These are phyloP conservation scores for Phainopepla nitens DNA, from an alignment of 2,113 vertebrate species.

Conservation along the genomic window DNA sequence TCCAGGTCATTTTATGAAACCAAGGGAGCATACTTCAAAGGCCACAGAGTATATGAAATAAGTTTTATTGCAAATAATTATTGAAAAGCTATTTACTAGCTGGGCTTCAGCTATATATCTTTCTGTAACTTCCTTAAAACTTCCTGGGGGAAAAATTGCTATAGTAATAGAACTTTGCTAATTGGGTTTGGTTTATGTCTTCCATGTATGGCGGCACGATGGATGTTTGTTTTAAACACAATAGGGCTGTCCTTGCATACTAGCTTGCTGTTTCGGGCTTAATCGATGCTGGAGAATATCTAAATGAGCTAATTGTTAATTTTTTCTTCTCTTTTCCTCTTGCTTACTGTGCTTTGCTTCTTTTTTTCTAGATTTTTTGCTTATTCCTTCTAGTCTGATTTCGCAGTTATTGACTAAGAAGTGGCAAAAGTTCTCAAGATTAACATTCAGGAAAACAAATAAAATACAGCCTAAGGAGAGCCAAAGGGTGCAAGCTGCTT, in stretches of 20 bases:
- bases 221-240: slow-evolving; percentile 48
- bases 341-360: slow-evolving; percentile 76
- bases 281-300: slow-evolving; percentile 64
- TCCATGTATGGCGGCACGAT: slow-evolving; percentile 21
- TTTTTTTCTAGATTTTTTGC: slow-evolving; percentile 74
- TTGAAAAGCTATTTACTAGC: slow-evolving; percentile 32
- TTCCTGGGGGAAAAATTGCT: slow-evolving; percentile 23
- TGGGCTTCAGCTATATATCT: slow-evolving; percentile 2
- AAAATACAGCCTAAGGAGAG: not conserved
- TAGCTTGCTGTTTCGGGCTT: slow-evolving; percentile 65
- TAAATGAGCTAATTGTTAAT: slow-evolving; percentile 67
- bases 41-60: slow-evolving; percentile 19
- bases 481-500: slow-evolving; percentile 6
- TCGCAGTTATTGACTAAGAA: slow-evolving; percentile 57
- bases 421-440: slow-evolving; percentile 45
- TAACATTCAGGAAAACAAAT: not conserved
- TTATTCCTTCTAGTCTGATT: slow-evolving; percentile 68
- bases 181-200: slow-evolving; percentile 59
- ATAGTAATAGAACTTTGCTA: slow-evolving; percentile 17
- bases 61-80: slow-evolving; percentile 45
- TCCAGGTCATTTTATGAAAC: slow-evolving; percentile 46
- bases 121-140: slow-evolving; percentile 45
- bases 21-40: slow-evolving; percentile 44
- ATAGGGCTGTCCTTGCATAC: slow-evolving; percentile 58
- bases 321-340: slow-evolving; percentile 74